Conservation (phyloP, 2,797 vertebrate species). For the Sebastes ruberrimus region DNA sequence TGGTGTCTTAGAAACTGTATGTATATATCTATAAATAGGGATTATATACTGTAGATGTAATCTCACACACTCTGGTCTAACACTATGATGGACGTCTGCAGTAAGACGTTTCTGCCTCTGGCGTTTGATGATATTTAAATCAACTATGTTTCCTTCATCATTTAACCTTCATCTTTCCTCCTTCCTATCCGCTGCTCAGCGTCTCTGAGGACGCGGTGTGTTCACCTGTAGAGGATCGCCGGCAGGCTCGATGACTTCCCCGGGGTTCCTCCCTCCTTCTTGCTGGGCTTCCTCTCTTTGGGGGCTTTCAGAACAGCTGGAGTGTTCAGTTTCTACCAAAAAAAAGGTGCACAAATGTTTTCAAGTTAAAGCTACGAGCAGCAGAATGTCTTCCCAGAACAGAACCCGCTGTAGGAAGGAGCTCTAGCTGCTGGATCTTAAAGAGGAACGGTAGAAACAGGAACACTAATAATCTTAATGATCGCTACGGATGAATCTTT, state of each 20-base stretch:
- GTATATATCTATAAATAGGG: no score
- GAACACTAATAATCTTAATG: not conserved
- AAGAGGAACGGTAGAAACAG: not conserved
- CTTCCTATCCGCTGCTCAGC: not conserved
- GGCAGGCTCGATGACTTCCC: constrained; percentile 91
- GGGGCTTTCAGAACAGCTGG: constrained; percentile 93
- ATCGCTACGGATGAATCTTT: not conserved
- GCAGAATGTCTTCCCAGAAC: not conserved
- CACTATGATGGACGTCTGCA: not conserved
- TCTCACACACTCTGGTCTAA: not conserved
- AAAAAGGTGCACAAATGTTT: not conserved
- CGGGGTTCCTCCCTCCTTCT: constrained; percentile 93
- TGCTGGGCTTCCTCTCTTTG: constrained; percentile 96
- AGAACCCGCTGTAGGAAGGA: not conserved
- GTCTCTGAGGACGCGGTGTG: not conserved
- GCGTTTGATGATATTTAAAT: not conserved
- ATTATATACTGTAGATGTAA: not conserved
- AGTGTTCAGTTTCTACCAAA: constrained; percentile 89
- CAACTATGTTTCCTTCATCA: not conserved
- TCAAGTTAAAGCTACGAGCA: not conserved
- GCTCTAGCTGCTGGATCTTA: not conserved
- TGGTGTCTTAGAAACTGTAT: not conserved
- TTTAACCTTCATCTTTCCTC: not conserved
- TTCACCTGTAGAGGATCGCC: constrained; percentile 93
- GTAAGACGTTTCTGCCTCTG: not conserved